Base-by-base conservation (phyloP, 2,797 vertebrate species). In the Lacerta agilis region DNA sequence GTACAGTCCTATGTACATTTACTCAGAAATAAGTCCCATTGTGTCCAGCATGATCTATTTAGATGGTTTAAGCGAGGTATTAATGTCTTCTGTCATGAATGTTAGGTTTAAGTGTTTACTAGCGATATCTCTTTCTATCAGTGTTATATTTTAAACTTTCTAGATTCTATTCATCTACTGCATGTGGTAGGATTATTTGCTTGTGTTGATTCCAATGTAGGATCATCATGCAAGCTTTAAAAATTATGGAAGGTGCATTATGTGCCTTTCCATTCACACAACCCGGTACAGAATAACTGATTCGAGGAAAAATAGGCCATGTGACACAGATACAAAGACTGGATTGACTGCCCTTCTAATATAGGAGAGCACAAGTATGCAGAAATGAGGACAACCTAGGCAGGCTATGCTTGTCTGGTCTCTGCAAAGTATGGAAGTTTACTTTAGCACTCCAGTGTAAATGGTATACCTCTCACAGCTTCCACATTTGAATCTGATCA, bases 31-130 rank as follows among this genome's bases (percentile, higher is more conserved):
- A 61, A 61, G 20, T 61, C 61, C 58, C 20, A 23, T 61, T 61
- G 58, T 61, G 18, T 23, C 58, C 20, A 23, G 58, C 20, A 23
- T 61, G 20, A 67, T 92, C 7, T 88, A 90, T 67, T 90, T 66
- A 55, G 43, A 82, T 82, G 45, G 82, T 89, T 89, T 93, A 72
- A 45, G 38, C 38, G 18, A 25, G 67, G 55, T 87, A 66, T 86
- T n/a, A 81, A 85, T 64, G 82, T 36, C n/a, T 77, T 8, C 2
- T 10, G 1, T 36, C 49, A 85, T 80, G 67, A 80, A 81, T 78
- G 55, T 85, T 86, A 29, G 80, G 69, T 86, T 86, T 87, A 87
- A 85, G 61, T 43, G 27, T 76, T 83, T 79, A 79, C 29, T 15
- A 71, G 49, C 36, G 36, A 73, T 79, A 72, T 58, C 20, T 29